Conservation (phyloP, 1,140 invertebrate species). For the Epicauta chinensis region DNA sequence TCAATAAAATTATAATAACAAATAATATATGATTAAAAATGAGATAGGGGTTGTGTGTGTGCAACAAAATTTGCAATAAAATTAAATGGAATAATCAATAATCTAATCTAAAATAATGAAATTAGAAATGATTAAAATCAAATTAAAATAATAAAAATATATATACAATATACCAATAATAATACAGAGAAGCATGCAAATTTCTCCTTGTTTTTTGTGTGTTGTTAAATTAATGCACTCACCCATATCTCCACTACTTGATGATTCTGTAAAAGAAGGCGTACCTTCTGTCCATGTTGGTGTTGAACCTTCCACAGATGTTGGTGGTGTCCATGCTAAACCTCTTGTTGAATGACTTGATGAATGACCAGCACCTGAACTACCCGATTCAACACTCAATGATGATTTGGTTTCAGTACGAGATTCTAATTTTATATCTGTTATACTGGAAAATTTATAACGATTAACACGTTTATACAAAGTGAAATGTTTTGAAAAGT, state of each 20-base stretch:
- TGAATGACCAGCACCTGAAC: conserved; percentile 41
- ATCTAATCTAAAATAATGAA: conserved; percentile 24
- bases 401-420: conserved; percentile 62
- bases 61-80: no score
- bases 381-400: conserved; percentile 58
- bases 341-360: conserved; percentile 45
- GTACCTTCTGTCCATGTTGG: conserved; percentile 97
- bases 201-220: background rate
- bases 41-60: no score
- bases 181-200: background rate
- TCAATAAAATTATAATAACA: no score
- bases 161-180: no score
- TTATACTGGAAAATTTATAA: conserved; percentile 43
- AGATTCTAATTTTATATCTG: conserved; percentile 51
- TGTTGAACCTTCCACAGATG: conserved; percentile 87
- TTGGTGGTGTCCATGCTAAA: conserved; percentile 77
- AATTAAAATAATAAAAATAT: no score
- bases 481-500: no score
- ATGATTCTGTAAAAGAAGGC: conserved; percentile 93
- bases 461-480: no score
- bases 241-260: conserved; percentile 87
- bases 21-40: background rate
- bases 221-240: conserved; percentile 41
- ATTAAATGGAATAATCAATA: conserved; percentile 28
- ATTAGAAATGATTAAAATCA: background rate